Evolutionary conservation across 2,113 vertebrate genomes (phyloP).

Genomic region (Trochalopteron elliotii): DNA sequence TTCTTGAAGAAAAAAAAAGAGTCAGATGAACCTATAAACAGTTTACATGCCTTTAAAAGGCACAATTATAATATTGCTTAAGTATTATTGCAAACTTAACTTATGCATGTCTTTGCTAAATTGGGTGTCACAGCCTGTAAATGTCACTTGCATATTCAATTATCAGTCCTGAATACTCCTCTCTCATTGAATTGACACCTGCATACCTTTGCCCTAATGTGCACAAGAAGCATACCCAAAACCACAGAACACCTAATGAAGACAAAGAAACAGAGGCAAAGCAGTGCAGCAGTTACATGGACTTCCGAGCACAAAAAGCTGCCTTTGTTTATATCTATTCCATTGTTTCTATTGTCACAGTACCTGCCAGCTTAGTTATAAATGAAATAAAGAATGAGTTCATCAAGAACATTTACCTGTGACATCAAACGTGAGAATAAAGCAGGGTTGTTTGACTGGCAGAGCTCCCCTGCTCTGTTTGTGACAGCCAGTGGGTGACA

Average conservation of each 20-base stretch:
- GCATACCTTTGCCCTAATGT: background rate
- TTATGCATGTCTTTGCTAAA: conserved; percentile 23
- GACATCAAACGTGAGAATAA: background rate
- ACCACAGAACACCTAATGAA: background rate
- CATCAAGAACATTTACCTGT: background rate
- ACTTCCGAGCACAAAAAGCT: background rate
- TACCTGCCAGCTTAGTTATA: background rate
- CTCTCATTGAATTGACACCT: background rate
- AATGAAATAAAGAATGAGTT: background rate
- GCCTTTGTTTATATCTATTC: background rate
- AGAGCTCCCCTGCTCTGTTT: background rate
- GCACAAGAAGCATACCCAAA: background rate
- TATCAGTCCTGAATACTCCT: background rate
- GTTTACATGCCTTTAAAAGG: background rate
- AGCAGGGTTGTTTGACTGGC: background rate
- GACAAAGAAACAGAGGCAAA: background rate
- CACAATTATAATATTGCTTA: background rate
- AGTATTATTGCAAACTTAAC: background rate
- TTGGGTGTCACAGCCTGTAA: background rate
- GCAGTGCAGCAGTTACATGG: background rate
- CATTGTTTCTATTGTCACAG: background rate
- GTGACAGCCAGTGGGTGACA: background rate
- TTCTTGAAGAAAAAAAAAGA: background rate
- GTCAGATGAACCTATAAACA: background rate
- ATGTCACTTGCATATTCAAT: conserved; percentile 19